Conservation (phyloP, 1,140 invertebrate species). For the Danaus plexippus region DNA sequence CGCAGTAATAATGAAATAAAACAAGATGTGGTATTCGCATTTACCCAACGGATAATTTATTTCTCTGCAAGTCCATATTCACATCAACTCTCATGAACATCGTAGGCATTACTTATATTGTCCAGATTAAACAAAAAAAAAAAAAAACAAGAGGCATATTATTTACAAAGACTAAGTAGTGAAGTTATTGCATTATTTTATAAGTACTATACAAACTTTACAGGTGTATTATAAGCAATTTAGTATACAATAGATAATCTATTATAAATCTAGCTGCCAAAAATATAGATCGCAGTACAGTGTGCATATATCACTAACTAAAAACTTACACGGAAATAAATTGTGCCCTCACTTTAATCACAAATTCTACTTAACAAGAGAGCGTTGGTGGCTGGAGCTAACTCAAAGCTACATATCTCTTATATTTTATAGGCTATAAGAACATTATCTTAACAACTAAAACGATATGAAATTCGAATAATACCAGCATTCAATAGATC, state of each 20-base stretch:
- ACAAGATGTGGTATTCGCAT: constrained; percentile 58
- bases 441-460: constrained; percentile 11
- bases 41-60: constrained; percentile 67
- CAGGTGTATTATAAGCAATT: constrained; percentile 52
- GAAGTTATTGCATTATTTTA: constrained; percentile 56
- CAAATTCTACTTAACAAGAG: constrained; percentile 16
- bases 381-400: constrained; percentile 6
- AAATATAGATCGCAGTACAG: constrained; percentile 26
- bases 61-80: constrained; percentile 54
- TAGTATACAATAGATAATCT: constrained; percentile 33
- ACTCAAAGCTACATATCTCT: neutral
- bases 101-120: constrained; percentile 57
- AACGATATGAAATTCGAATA: constrained; percentile 19
- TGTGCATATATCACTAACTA: constrained; percentile 22
- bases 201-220: constrained; percentile 68
- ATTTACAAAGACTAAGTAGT: constrained; percentile 55
- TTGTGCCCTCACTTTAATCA: constrained; percentile 16
- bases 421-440: neutral
- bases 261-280: constrained; percentile 31
- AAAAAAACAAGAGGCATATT: constrained; percentile 43
- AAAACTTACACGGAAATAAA: constrained; percentile 24
- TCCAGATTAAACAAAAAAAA: constrained; percentile 56
- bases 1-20: constrained; percentile 35
- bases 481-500: constrained; percentile 9
- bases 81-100: constrained; percentile 62